Base-by-base conservation (phyloP, 1,140 invertebrate species). In the Drosophila cardini region DNA sequence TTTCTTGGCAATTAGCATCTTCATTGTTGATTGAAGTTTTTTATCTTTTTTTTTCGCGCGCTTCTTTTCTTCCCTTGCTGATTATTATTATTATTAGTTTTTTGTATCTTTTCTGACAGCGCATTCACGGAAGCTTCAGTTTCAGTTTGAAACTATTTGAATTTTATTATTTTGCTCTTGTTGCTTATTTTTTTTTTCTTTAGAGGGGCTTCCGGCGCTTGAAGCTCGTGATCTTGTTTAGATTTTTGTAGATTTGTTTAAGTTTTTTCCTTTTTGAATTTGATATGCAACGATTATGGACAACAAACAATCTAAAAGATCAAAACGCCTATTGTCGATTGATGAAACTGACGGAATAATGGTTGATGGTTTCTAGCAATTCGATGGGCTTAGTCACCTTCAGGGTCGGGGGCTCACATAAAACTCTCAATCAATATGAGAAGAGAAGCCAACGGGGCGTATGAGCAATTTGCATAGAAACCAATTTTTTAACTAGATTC, bases 1-100 rank as follows among this genome's bases (percentile, higher is more conserved):
- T 87, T 89, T 73, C 61, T 48, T 40, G 46, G 60, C 84, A 79
- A 87, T 89, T 87, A 89, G 83, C 83, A 87, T 89, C 61, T 87
- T 89, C 80, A 89, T 87, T 87, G 80, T 81, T 71, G 58, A 52
- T 57, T 76, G 56, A 21, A 55, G 46, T 65, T 65, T 62, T 40
- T 38, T 56, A n/a, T 53, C 32, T 32, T 53, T 26, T 62, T 32
- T 57, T 45, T 63, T 42, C 53, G 30, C 11, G 21, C n/a, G 21
- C 38, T 60, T 48, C 53, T 45, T 69, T 40, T 38, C 16, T 52
- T 11, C 32, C 7, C 15, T 38, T 50, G 16, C 34, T 62, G 26
- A 50, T 48, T 62, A 62, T 62, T 50, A 32, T 62, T 50, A 32
- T 56, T 38, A 16, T 56, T 32, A 67, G 46, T 63, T 50, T 45